Base-by-base conservation (phyloP, 2,113 vertebrate species). In the Bambusicola thoracicus region DNA sequence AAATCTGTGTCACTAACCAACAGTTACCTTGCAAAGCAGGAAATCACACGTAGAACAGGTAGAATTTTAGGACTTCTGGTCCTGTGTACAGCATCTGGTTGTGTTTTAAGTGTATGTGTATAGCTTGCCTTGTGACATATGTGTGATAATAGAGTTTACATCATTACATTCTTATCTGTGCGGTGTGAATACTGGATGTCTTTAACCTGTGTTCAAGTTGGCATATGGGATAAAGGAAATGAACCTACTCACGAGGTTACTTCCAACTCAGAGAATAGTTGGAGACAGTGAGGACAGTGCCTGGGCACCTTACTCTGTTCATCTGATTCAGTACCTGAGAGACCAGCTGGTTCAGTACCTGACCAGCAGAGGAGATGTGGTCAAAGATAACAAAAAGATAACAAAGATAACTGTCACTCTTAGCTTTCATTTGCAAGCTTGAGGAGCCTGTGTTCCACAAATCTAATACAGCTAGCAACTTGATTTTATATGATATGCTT, bases 51-150 rank as follows among this genome's bases (percentile, higher is more conserved):
- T 40, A 90, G 76, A 53, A 70, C n/a, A 46, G 43, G 25, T 17
- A 40, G 55, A 62, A 78, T 89, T 91, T 86, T 68, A 77, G 92
- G 43, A 32, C 40, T 81, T 8, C 65, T 80, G 43, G 3, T 14
- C 21, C 10, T 48, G 17, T 67, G 27, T 29, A 9, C 32, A 16
- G 61, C 21, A 43, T 30, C n/a, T 61, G 76, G 5, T 15, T 68
- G 32, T 4, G 12, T 55, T 83, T 85, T 68, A 2, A 40, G 10
- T 76, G 2, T 30, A 18, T 78, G 29, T 49, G 10, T 84, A 19
- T 22, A 72, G 22, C 19, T 29, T 67, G 10, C 34, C 32, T 34
- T 44, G 40, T 34, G 11, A 25, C 67, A 3, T 65, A 55, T 40
- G 10, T 80, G 16, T 27, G 10, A 12, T 61, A 44, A 41, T 8